Conservation (phyloP, 2,888 invertebrate species). For the Dasysyrphus albostriatus region DNA sequence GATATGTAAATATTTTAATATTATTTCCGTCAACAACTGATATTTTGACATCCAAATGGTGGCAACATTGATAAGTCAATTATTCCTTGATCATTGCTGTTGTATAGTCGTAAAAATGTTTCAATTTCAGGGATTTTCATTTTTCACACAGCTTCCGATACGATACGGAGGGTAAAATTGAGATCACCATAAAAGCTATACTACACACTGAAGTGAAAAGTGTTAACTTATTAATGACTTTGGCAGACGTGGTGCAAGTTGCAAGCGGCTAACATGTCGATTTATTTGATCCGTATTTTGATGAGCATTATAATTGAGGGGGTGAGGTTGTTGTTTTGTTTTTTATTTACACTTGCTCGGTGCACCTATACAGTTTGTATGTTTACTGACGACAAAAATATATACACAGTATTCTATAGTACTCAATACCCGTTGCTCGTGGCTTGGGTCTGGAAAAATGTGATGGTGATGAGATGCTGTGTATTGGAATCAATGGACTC, state of each 20-base stretch:
- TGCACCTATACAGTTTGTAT: constrained; percentile 50
- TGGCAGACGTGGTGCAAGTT: constrained; percentile 51
- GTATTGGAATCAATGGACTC: constrained; percentile 72
- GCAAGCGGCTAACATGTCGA: constrained; percentile 58
- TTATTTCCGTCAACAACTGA: neutral
- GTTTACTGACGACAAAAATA: constrained; percentile 67
- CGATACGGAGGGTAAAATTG: constrained; percentile 48
- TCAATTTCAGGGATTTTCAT: constrained; percentile 73
- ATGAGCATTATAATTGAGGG: constrained; percentile 36
- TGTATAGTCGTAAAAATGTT: constrained; percentile 65
- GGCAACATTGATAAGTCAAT: constrained; percentile 1
- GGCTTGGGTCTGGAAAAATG: constrained; percentile 1
- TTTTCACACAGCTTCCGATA: constrained; percentile 43
- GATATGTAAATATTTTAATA: no score
- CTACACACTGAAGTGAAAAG: constrained; percentile 38
- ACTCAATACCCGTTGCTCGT: neutral
- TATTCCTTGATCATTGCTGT: constrained; percentile 17
- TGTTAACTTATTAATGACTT: constrained; percentile 72
- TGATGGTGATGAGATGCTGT: constrained; percentile 48
- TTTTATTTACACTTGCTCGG: constrained; percentile 29
- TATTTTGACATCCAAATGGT: neutral
- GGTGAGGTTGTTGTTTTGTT: constrained; percentile 24
- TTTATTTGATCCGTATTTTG: constrained; percentile 67
- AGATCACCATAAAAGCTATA: constrained; percentile 59
- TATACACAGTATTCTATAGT: constrained; percentile 20